Base-by-base conservation (phyloP, 2,113 vertebrate species). In the Neotoma lepida region DNA sequence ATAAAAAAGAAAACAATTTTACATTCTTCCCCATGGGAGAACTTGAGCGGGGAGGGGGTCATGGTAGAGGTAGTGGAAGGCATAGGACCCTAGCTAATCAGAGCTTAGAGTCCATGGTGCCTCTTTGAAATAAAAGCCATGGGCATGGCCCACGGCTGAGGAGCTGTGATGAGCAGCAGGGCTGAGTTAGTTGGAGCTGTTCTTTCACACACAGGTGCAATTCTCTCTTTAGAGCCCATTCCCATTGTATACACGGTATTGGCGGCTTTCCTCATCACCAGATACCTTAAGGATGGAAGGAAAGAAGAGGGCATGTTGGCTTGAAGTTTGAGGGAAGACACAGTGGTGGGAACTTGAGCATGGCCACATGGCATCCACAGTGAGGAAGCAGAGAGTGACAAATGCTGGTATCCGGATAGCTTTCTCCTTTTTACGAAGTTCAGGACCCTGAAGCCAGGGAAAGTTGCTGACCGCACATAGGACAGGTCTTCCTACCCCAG, bases 1-100 rank as follows among this genome's bases (percentile, higher is more conserved):
- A 84, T 91, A 70, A 33, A 89, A 88, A 93, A 94, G 10, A 86
- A 89, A 86, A 66, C 4, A 76, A 70, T 26, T 82, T 66, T 63
- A 33, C 4, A n/a, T 28, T 74, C 24, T 87, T 81, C 44, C 54
- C 51, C 2, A 8, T 70, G 61, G 24, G 85, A 74, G 64, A 12
- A 84, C 86, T 84, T 87, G 87, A 93, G 49, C 20, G 0, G 54
- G 9, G 9, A 15, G 4, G 4, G 12, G 51, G 51, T 51, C 8
- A 8, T 13, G 9, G 22, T 15, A 33, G 24, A 81, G 68, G 46
- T 51, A 39, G 58, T 20, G 28, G 26, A 58, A 78, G 41, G n/a
- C 49, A 46, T 6, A 58, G 78, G 17, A 66, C 28, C 41, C 70
- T 10, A 20, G 24, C 7, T 3, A 20, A 10, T 49, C 26, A 63